These are phyloP conservation scores for Cyprinodon brontotheroides DNA, from an alignment of 2,113 vertebrate genomes.

Conservation along the genomic window DNA sequence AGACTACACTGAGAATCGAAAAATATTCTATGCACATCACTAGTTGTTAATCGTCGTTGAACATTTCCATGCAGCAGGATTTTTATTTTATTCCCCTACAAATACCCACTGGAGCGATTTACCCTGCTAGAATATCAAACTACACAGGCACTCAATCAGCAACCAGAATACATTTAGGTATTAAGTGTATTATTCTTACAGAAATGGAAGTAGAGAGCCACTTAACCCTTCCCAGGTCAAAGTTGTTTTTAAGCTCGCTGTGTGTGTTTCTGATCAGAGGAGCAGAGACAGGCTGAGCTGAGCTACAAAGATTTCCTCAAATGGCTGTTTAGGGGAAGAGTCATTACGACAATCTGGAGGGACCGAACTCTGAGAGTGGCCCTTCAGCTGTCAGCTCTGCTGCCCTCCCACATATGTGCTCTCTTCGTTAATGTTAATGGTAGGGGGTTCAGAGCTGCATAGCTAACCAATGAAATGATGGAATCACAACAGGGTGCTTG, in stretches of 20 bases:
- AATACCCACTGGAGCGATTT: constrained; percentile 61
- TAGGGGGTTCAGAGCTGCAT: constrained; percentile 33
- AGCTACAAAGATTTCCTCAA: constrained; percentile 52
- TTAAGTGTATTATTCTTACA: constrained; percentile 79
- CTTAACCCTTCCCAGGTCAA: constrained; percentile 73
- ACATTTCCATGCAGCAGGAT: too few relatives aligned
- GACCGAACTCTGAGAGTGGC: constrained; percentile 60
- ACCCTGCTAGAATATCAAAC: constrained; percentile 66
- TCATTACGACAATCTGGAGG: constrained; percentile 70
- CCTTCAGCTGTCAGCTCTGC: constrained; percentile 54
- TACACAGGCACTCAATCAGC: constrained; percentile 72
- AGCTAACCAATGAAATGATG: constrained; percentile 66
- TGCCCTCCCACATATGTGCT: constrained; percentile 57
- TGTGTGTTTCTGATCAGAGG: constrained; percentile 32
- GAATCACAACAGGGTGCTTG: constrained; percentile 56
- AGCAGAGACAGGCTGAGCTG: constrained; percentile 20
- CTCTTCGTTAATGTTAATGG: constrained; percentile 44
- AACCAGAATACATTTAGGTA: constrained; percentile 70
- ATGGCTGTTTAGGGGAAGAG: constrained; percentile 66
- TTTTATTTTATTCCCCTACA: constrained; percentile 27
- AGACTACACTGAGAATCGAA: too few relatives aligned
- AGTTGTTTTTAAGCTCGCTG: constrained; percentile 61
- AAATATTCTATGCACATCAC: too few relatives aligned
- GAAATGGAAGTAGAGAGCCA: constrained; percentile 71
- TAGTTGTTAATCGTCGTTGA: too few relatives aligned